Percentiles rank a stretch among this genome's conserved stretches.
Evolutionary conservation across 2,113 vertebrate genomes (phyloP).

Genomic region (Vicugna pacos): DNA sequence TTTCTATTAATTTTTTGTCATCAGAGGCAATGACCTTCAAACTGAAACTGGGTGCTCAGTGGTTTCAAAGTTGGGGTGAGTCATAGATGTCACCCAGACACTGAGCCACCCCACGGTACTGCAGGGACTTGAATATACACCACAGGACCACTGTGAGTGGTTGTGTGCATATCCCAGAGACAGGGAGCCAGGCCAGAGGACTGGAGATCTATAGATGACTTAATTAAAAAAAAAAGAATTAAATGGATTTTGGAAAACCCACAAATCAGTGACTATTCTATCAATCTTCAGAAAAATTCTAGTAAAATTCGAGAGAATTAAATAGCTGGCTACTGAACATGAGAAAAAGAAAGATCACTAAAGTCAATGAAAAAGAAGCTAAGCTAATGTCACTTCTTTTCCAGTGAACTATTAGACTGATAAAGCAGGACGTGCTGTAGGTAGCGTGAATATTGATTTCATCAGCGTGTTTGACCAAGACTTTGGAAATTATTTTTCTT

Average conservation of each 20-base stretch:
- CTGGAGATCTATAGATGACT: not conserved
- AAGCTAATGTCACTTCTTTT: slow-evolving; percentile 11
- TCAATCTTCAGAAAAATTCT: slow-evolving; percentile 45
- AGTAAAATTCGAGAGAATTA: slow-evolving; percentile 26
- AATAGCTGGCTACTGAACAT: not conserved
- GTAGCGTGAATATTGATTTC: not conserved
- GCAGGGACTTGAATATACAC: too few relatives aligned
- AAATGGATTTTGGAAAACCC: slow-evolving; percentile 39
- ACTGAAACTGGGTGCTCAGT: not conserved
- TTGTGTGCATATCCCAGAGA: not conserved
- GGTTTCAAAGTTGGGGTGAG: not conserved
- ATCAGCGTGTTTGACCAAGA: slow-evolving; percentile 21
- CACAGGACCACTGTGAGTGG: not conserved
- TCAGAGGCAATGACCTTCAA: not conserved
- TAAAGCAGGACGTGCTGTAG: not conserved
- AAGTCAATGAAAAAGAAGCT: slow-evolving; percentile 1
- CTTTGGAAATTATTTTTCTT: slow-evolving; percentile 1
- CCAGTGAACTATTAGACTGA: not conserved
- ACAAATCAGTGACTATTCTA: not conserved
- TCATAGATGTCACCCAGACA: not conserved
- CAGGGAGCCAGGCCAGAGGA: not conserved
- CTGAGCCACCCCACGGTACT: too few relatives aligned
- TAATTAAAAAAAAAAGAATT: slow-evolving; percentile 16
- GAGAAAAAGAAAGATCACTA: not conserved
- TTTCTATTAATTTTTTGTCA: not conserved